Percentiles rank a stretch among this genome's conserved stretches.
Conservation (phyloP, 2,888 invertebrate species). For the Nomada goodeniana region DNA sequence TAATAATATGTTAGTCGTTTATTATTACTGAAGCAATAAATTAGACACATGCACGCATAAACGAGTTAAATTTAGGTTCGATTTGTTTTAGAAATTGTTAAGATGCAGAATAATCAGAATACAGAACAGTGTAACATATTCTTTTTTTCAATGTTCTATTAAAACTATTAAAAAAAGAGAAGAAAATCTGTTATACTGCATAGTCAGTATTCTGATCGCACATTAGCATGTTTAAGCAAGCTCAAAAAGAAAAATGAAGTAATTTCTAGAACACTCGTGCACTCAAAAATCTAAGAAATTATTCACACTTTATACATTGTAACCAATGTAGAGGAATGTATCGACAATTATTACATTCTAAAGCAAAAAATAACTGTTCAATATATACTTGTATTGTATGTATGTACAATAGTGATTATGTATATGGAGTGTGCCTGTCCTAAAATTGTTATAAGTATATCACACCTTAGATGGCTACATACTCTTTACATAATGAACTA, state of each 20-base stretch:
- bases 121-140: slow-evolving; percentile 1
- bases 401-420: slow-evolving; percentile 70
- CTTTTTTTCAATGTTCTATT: slow-evolving; percentile 8
- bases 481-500: slow-evolving; percentile 37
- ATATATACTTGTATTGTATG: slow-evolving; percentile 36
- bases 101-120: slow-evolving; percentile 38
- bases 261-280: slow-evolving; percentile 36
- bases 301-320: slow-evolving; percentile 37
- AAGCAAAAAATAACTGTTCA: slow-evolving; percentile 56
- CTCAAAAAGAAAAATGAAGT: slow-evolving; percentile 22
- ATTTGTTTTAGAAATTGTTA: slow-evolving; percentile 40
- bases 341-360: slow-evolving; percentile 56
- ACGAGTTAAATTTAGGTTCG: slow-evolving; percentile 29
- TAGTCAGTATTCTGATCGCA: slow-evolving; percentile 23
- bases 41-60: slow-evolving; percentile 48
- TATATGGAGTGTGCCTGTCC: slow-evolving; percentile 57
- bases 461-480: slow-evolving; percentile 45
- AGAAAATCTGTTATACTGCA: slow-evolving; percentile 3
- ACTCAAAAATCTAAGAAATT: slow-evolving; percentile 35
- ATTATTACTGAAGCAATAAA: slow-evolving; percentile 55
- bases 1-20: slow-evolving; percentile 39
- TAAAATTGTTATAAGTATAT: slow-evolving; percentile 52
- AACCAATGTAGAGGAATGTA: slow-evolving; percentile 66
- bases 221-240: slow-evolving; percentile 19
- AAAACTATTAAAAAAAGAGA: slow-evolving; percentile 19